phyloP scores from a whole-genome alignment of 2,113 vertebrate species.

The Sphyrna mokarran region DNA sequence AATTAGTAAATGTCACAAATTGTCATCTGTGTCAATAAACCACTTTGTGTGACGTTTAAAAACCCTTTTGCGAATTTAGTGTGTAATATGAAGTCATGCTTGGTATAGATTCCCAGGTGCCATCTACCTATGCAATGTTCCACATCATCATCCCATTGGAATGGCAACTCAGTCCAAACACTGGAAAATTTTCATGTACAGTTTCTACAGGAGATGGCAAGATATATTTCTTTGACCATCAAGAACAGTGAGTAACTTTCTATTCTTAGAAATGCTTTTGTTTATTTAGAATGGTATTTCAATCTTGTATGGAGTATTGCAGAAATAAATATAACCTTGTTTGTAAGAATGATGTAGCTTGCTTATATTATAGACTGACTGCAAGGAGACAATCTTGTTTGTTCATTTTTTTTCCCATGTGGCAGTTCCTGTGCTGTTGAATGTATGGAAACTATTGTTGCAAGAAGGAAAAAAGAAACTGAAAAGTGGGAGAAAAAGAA shows the following conservation, averaged over 20 bases:
- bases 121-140: background rate
- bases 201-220: constrained; percentile 14
- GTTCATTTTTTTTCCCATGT: background rate
- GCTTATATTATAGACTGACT: background rate
- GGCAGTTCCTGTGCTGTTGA: background rate
- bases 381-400: background rate
- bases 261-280: background rate
- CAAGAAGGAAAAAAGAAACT: background rate
- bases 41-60: background rate
- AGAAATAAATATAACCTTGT: background rate
- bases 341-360: background rate
- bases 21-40: background rate
- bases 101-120: background rate
- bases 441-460: background rate
- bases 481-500: background rate
- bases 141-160: constrained; percentile 12
- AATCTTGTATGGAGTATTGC: background rate
- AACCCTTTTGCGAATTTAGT: background rate
- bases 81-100: constrained; percentile 14
- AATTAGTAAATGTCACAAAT: constrained; percentile 8
- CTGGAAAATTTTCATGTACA: constrained; percentile 22
- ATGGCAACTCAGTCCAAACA: constrained; percentile 7
- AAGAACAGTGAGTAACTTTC: background rate
- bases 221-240: background rate
- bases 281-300: background rate